A percentile compares a stretch with the other conserved stretches of the same genome.
Evolutionary conservation across 1,140 invertebrate genomes (phyloP).

Genomic region (Rhizoglyphus robini): DNA sequence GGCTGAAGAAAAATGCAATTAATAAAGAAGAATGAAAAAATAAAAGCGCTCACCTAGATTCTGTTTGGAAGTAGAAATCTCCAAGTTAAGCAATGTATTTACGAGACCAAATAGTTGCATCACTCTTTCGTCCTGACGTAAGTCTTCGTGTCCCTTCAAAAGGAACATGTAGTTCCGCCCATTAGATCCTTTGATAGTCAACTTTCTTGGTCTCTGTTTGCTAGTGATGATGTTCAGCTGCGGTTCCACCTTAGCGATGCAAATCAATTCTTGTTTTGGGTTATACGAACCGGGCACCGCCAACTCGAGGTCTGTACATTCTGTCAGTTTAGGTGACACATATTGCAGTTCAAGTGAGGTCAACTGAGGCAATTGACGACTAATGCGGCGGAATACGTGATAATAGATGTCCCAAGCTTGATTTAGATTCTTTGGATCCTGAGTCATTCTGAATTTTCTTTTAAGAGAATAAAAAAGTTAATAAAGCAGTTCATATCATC

Average conservation of each 20-base stretch:
- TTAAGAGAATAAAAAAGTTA: not conserved
- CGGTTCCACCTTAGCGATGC: constrained; percentile 72
- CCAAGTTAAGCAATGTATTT: constrained; percentile 82
- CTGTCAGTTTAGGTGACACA: constrained; percentile 78
- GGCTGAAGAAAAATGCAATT: constrained; percentile 19
- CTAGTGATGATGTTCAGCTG: constrained; percentile 83
- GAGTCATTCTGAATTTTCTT: constrained; percentile 46
- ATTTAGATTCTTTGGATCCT: constrained; percentile 77
- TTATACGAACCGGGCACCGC: constrained; percentile 89
- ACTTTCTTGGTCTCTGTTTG: constrained; percentile 89
- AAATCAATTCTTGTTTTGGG: constrained; percentile 66
- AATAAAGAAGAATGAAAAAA: not conserved
- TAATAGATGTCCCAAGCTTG: constrained; percentile 99
- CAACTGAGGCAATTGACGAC: constrained; percentile 68
- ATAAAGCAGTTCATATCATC: not conserved
- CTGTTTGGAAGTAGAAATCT: constrained; percentile 83
- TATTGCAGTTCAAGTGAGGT: constrained; percentile 69
- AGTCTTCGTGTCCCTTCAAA: constrained; percentile 96
- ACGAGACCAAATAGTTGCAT: constrained; percentile 99
- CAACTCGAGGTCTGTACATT: constrained; percentile 77
- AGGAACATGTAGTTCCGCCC: constrained; percentile 97
- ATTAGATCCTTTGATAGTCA: constrained; percentile 84
- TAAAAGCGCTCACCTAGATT: constrained; percentile 72
- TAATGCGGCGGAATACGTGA: constrained; percentile 88
- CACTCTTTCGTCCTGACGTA: constrained; percentile 94